Evolutionary conservation across 2,888 invertebrate genomes (phyloP).

Genomic region (Tricholauxania praeusta): DNA sequence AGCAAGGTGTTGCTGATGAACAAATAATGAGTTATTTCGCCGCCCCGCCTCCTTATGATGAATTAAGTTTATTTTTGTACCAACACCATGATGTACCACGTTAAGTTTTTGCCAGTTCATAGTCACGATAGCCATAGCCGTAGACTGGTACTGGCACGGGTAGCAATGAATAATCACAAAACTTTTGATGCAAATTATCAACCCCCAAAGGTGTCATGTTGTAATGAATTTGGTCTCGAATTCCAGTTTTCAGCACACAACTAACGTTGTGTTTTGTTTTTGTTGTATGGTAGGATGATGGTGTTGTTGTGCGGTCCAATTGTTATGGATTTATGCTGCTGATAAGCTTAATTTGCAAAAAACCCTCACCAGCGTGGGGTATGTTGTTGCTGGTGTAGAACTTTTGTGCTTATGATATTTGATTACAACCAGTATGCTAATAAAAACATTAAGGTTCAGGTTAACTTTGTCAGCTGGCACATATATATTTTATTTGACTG

Average conservation of each 20-base stretch:
- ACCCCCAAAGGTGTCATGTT: slow-evolving; percentile 17
- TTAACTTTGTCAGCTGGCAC: no score
- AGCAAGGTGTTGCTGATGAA: slow-evolving; percentile 21
- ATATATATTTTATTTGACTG: no score
- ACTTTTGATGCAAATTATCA: slow-evolving; percentile 28
- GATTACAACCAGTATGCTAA: no score
- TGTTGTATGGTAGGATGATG: background rate
- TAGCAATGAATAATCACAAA: slow-evolving; percentile 28
- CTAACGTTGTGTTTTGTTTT: background rate
- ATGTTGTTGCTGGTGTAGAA: no score
- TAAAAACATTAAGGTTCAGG: no score
- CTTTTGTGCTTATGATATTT: no score
- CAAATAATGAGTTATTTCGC: slow-evolving; percentile 21
- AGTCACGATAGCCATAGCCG: background rate
- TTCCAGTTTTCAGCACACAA: slow-evolving; percentile 7
- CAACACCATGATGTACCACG: background rate
- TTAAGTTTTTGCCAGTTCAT: background rate
- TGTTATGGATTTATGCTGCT: slow-evolving; percentile 9
- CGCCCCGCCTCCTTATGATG: background rate
- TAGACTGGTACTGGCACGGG: background rate
- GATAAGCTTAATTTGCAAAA: slow-evolving; percentile 1
- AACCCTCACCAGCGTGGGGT: background rate
- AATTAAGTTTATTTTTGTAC: background rate
- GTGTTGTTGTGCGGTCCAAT: background rate
- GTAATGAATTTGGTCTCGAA: slow-evolving; percentile 25